phyloP scores from a whole-genome alignment of 2,888 invertebrate species.

The Heteromurus nitidus region DNA sequence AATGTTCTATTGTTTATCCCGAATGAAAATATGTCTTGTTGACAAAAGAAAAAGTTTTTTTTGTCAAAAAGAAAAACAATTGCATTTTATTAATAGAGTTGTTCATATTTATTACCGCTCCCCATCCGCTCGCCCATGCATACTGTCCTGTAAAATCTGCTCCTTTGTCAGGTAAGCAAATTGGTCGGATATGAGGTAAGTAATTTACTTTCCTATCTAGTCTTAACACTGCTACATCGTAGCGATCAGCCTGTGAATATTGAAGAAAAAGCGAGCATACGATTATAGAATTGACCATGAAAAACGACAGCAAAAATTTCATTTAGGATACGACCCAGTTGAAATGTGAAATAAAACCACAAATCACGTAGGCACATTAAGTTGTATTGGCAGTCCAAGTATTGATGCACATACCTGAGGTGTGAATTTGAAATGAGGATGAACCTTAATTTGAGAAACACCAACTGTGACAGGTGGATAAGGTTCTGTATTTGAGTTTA shows the following conservation, averaged over 20 bases:
- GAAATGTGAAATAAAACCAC: neutral
- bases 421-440: conserved; percentile 94
- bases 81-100: conserved; percentile 17
- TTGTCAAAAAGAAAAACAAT: conserved; percentile 54
- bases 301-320: conserved; percentile 1
- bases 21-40: neutral
- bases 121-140: conserved; percentile 96
- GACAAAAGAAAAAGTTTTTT: neutral
- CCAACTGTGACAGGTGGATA: conserved; percentile 94
- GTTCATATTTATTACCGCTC: conserved; percentile 80
- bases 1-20: conserved; percentile 2
- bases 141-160: conserved; percentile 92
- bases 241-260: conserved; percentile 80
- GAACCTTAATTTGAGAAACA: conserved; percentile 91
- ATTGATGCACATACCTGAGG: conserved; percentile 80
- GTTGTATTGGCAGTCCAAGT: neutral
- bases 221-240: conserved; percentile 92
- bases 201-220: conserved; percentile 89
- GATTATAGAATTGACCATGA: neutral
- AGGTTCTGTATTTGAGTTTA: conserved; percentile 93
- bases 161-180: conserved; percentile 92
- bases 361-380: conserved; percentile 6
- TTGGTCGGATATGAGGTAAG: conserved; percentile 92
- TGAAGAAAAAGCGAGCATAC: neutral
- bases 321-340: conserved; percentile 2